Conservation (phyloP, 2,113 vertebrate species). For the Notiomystis cincta region DNA sequence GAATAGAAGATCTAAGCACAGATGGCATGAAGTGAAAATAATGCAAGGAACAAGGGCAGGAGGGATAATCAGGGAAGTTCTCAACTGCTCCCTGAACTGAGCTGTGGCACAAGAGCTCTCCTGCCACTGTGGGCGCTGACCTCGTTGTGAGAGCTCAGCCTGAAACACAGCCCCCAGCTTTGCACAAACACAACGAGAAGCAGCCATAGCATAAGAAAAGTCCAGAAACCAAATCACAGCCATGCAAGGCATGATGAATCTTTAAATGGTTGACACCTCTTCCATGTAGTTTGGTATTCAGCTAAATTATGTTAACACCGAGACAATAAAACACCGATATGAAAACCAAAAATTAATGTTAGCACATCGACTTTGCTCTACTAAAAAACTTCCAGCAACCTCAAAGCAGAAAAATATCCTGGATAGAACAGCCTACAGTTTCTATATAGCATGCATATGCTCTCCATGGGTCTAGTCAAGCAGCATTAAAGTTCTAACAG, state of each 20-base stretch:
- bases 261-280: background rate
- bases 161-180: background rate
- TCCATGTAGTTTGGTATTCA: background rate
- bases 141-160: background rate
- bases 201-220: background rate
- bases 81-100: fast-evolving
- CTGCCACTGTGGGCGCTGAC: background rate
- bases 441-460: background rate
- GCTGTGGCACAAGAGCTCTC: background rate
- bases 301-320: background rate
- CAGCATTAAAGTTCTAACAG: background rate
- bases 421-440: background rate
- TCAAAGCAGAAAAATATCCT: background rate
- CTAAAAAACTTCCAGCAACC: background rate
- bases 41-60: background rate
- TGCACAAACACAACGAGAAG: background rate
- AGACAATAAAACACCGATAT: background rate
- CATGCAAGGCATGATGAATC: background rate
- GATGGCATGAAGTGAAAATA: background rate
- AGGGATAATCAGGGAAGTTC: background rate
- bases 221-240: background rate
- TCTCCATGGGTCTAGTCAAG: background rate
- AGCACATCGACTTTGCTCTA: background rate
- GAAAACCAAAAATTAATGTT: background rate
- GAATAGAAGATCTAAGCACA: background rate